These are phyloP conservation scores for Heterodera filipjevi DNA, from an alignment of 2,888 invertebrate genomes.

Conservation along the genomic window DNA sequence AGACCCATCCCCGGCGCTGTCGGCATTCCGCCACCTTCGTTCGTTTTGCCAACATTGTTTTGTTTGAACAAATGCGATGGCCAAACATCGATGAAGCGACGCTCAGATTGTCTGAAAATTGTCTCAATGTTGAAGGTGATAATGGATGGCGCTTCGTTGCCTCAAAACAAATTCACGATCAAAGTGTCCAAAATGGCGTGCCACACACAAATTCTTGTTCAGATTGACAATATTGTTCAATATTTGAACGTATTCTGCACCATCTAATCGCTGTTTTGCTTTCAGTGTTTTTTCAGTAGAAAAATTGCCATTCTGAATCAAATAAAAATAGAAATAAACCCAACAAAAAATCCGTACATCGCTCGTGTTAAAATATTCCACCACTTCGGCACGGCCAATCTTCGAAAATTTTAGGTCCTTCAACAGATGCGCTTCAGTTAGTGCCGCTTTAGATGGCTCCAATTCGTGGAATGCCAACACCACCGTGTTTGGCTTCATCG, in stretches of 20 bases:
- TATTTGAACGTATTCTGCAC: conserved; percentile 79
- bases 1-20: conserved; percentile 68
- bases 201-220: conserved; percentile 91
- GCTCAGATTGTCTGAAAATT: conserved; percentile 44
- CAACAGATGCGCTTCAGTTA: conserved; percentile 68
- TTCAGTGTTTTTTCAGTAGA: conserved; percentile 14
- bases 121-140: not conserved
- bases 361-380: conserved; percentile 62
- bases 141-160: conserved; percentile 68
- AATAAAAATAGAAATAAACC: conserved; percentile 32
- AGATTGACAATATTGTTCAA: conserved; percentile 85
- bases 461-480: conserved; percentile 89
- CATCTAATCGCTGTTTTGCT: conserved; percentile 27
- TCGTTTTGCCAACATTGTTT: conserved; percentile 69
- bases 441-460: conserved; percentile 77
- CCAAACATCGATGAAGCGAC: conserved; percentile 87
- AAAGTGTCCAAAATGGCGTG: conserved; percentile 84
- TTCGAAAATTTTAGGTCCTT: conserved; percentile 63
- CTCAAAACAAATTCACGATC: conserved; percentile 72
- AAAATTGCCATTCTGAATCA: not conserved
- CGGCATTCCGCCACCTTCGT: not conserved
- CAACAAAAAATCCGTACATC: no score
- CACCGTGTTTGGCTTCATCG: conserved; percentile 98
- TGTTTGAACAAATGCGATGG: conserved; percentile 87
- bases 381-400: conserved; percentile 63